Percentiles rank a stretch among this genome's conserved stretches.
Evolutionary conservation across 1,140 invertebrate genomes (phyloP).

Genomic region (Metopolophium dirhodum): DNA sequence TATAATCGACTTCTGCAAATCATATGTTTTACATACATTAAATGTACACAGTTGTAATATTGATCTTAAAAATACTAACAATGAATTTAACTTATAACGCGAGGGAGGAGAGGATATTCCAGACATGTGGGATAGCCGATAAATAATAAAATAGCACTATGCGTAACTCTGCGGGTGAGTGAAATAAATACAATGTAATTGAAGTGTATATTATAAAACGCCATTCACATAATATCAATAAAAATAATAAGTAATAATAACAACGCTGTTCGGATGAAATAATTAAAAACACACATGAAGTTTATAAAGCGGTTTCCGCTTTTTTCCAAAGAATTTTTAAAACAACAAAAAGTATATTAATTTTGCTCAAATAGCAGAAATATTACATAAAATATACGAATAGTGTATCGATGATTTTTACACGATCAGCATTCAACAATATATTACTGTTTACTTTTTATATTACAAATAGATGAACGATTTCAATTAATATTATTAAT

Average conservation of each 20-base stretch:
- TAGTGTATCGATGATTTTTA: not conserved
- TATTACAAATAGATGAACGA: not conserved
- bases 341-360: not conserved
- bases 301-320: not conserved
- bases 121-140: not conserved
- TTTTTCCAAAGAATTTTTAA: not conserved
- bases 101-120: too few relatives aligned
- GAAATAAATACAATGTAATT: not conserved
- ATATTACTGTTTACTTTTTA: not conserved
- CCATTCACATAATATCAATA: not conserved
- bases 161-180: not conserved
- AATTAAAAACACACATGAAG: not conserved
- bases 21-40: too few relatives aligned
- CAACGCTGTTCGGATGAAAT: not conserved
- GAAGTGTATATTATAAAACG: not conserved
- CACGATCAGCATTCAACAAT: not conserved
- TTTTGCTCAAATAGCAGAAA: not conserved
- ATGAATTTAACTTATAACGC: too few relatives aligned
- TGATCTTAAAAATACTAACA: too few relatives aligned
- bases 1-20: too few relatives aligned
- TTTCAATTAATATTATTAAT: not conserved
- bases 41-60: too few relatives aligned
- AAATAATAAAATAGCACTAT: not conserved
- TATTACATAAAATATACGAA: not conserved
- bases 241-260: too few relatives aligned